phyloP scores from a whole-genome alignment of 2,888 invertebrate genomes.

The Apeira syringaria region DNA sequence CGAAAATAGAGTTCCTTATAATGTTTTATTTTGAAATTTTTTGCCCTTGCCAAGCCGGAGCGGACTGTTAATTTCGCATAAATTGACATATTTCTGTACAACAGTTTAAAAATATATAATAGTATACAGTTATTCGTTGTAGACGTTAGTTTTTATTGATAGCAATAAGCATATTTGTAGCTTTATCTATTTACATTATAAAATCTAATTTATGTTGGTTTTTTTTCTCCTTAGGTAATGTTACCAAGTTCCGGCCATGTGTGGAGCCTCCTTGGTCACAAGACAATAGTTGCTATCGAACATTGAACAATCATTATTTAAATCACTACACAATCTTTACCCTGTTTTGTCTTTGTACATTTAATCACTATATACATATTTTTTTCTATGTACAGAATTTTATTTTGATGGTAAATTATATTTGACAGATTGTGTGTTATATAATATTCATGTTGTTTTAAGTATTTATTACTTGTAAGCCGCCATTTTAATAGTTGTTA shows the following conservation, averaged over 20 bases:
- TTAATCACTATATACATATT: slow-evolving; percentile 35
- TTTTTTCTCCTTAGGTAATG: slow-evolving; percentile 52
- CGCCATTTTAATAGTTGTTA: slow-evolving; percentile 43
- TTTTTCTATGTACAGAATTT: slow-evolving; percentile 50
- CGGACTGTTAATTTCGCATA: too few relatives aligned
- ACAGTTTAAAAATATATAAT: too few relatives aligned
- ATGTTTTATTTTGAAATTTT: too few relatives aligned
- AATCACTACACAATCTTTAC: slow-evolving; percentile 28
- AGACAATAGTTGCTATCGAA: slow-evolving; percentile 47
- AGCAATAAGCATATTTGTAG: too few relatives aligned
- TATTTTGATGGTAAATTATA: slow-evolving; percentile 34
- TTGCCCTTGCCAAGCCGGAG: too few relatives aligned
- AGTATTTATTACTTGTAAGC: slow-evolving; percentile 43
- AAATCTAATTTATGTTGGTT: too few relatives aligned
- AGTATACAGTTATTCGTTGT: too few relatives aligned
- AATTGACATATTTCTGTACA: too few relatives aligned
- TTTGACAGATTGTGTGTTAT: slow-evolving; percentile 27
- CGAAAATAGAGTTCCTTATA: too few relatives aligned
- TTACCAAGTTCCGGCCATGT: slow-evolving; percentile 53
- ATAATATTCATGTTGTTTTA: slow-evolving; percentile 30
- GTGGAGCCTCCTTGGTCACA: slow-evolving; percentile 40
- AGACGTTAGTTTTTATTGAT: too few relatives aligned
- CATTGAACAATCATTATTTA: slow-evolving; percentile 58
- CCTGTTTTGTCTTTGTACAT: slow-evolving; percentile 26
- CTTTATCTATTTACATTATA: too few relatives aligned